Base-by-base conservation (phyloP, 2,888 invertebrate species). In the Tiliacea citrago region DNA sequence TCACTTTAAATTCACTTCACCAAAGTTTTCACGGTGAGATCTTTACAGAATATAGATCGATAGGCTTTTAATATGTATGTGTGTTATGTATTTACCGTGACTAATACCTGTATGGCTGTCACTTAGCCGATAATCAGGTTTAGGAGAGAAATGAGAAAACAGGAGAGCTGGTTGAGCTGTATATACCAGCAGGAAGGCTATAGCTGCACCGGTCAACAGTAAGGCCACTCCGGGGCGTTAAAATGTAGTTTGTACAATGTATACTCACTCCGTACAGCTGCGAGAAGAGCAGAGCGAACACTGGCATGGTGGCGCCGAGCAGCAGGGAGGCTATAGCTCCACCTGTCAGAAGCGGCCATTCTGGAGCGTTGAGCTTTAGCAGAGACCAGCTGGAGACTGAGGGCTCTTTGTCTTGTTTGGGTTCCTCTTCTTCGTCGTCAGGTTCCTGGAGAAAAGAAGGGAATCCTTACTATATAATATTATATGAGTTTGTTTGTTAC, bases 211-310 rank as follows among this genome's bases (percentile, higher is more conserved):
- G 9, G 21, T 55, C 55, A 55, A 13, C 55, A 55, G 6, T n/a
- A 7, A 8, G 16, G 24, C 16, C 4, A 57, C 24, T 55, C 8
- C 16, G 8, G 7, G 29, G 10, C 10, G 61, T 39, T n/a, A 24
- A 18, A 9, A 10, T 45, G 5, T n/a, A n/a, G 16, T 62, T 9
- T 18, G 12, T 47, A 8, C 29, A 29, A 63, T 42, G n/a, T 35
- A 53, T 51, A 92, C 97, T 94, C 84, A 97, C 97, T 85, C 97
- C 97, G 85, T 97, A 97, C 0, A 98, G 95, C 88, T 97, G 97
- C 13, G 98, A 97, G 92, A 98, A 98, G 9, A 98, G 95, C 18
- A 97, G 92, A 0, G 98, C 97, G 89, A 97, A 98, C 0, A 97
- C 94, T 0, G 98, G 98, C 94, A 97, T 97, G 47, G 97, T 97